Evolutionary conservation across 2,797 vertebrate genomes (phyloP).

Genomic region (Valencia hispanica): DNA sequence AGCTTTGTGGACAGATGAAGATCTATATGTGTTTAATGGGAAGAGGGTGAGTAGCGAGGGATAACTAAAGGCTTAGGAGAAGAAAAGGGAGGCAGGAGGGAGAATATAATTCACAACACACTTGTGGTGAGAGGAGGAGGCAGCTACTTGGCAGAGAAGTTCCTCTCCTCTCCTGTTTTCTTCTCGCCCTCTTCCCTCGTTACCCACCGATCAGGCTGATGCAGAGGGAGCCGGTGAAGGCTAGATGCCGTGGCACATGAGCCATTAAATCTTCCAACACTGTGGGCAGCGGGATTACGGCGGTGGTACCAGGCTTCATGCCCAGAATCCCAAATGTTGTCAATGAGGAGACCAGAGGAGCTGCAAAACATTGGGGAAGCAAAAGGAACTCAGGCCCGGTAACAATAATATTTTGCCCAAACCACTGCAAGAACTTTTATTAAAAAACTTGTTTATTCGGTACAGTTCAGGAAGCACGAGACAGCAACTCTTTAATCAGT

Average conservation of each 20-base stretch:
- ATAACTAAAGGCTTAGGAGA: constrained; percentile 54
- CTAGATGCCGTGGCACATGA: constrained; percentile 77
- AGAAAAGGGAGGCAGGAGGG: constrained; percentile 29
- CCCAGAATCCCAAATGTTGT: constrained; percentile 30
- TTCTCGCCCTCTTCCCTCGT: constrained; percentile 44
- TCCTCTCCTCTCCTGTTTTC: constrained; percentile 41
- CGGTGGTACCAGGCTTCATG: constrained; percentile 43
- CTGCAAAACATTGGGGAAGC: background rate
- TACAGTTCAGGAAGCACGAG: background rate
- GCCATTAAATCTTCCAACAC: constrained; percentile 79
- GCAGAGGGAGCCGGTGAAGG: constrained; percentile 61
- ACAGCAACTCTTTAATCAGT: too few relatives aligned
- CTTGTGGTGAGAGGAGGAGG: constrained; percentile 69
- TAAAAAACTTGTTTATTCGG: background rate
- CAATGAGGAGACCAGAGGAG: constrained; percentile 30
- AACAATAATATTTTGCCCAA: background rate
- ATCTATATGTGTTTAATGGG: constrained; percentile 72
- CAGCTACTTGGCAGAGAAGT: constrained; percentile 63
- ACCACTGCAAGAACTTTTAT: background rate
- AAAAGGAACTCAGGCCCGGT: background rate
- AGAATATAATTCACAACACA: constrained; percentile 75
- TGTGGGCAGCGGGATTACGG: constrained; percentile 35
- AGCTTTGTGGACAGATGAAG: constrained; percentile 70
- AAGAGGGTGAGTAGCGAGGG: constrained; percentile 65
- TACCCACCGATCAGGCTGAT: constrained; percentile 45